Evolutionary conservation across 2,888 invertebrate species (phyloP), one percentile per base, ranked within the genome.

Genomic region (Dioctria rufipes): DNA sequence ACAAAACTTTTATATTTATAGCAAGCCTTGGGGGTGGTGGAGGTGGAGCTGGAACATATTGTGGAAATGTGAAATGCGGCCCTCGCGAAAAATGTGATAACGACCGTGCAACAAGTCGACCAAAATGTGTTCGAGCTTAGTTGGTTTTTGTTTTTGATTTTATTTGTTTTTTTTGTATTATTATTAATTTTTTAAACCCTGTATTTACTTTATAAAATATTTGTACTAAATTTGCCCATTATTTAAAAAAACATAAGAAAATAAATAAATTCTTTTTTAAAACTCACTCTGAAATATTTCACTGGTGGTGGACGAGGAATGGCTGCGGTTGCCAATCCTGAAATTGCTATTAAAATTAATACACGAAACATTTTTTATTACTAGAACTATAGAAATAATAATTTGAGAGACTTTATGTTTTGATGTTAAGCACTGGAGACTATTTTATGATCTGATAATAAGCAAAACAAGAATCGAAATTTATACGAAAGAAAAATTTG

Each of bases 31-130:
- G 25, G 2, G 25, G 25, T 25, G 25, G 25, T 25, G 60, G 25
- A n/a, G n/a, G 13, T 90, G 89, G 89, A 2, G 86, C 91, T 3
- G 92, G 93, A 0, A 88, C 91, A 2, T 93, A 92, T 85, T 94
- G 94, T 85, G 93, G 92, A 84, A 94, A 94, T 85, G 91, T 92
- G 9, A 94, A 93, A 87, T 95, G 94, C 85, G 91, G 90, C 85
- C 86, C 92, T 0, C 92, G 90, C 82, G 93, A 95, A 86, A 93
- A 93, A 83, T 95, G 94, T 87, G 92, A 92, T 85, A 88, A 90
- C 83, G 94, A 94, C 85, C 90, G 91, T 25, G 84, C 87, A 78
- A 93, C 93, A 43, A 94, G 93, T 86, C 91, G 92, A 42, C 91
- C 91, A 85, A 93, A 92, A 87, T 94, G 94, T 85, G 91, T 92